A percentile compares a stretch with the other conserved stretches of the same genome.
phyloP scores from a whole-genome alignment of 2,113 vertebrate species.

The Pontoporia blainvillei region DNA sequence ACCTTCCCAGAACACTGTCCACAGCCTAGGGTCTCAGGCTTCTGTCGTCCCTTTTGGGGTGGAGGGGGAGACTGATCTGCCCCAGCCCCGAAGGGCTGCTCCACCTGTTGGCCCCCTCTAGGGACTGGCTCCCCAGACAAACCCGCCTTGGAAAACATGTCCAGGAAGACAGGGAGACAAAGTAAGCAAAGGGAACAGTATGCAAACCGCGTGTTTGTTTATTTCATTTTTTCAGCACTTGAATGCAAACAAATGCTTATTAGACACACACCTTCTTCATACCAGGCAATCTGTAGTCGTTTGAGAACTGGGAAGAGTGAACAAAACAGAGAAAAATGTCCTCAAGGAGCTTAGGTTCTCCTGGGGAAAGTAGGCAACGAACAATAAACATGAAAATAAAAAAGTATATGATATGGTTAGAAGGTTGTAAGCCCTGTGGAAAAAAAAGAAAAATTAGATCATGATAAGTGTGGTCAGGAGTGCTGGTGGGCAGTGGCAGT shows the following conservation, averaged over 20 bases:
- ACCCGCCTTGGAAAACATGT: neutral
- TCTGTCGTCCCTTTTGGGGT: neutral
- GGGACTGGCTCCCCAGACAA: neutral
- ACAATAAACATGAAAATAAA: neutral
- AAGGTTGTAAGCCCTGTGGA: neutral
- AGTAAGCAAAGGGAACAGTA: neutral
- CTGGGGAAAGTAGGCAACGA: neutral
- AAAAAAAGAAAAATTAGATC: neutral
- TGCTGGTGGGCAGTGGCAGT: neutral
- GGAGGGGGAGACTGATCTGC: neutral
- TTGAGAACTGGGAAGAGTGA: neutral
- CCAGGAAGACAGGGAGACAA: neutral
- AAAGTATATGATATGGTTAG: neutral
- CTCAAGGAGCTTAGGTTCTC: neutral
- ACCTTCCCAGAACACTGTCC: neutral
- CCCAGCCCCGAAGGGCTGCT: neutral
- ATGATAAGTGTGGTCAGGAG: neutral
- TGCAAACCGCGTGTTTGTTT: neutral
- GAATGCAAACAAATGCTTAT: neutral
- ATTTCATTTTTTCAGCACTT: neutral
- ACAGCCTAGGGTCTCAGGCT: neutral
- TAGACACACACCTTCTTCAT: neutral
- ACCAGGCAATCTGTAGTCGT: neutral
- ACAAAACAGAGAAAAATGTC: neutral
- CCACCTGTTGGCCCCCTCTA: neutral